These are phyloP conservation scores for Hippoglossus hippoglossus DNA, from an alignment of 2,797 vertebrate species.

Conservation along the genomic window DNA sequence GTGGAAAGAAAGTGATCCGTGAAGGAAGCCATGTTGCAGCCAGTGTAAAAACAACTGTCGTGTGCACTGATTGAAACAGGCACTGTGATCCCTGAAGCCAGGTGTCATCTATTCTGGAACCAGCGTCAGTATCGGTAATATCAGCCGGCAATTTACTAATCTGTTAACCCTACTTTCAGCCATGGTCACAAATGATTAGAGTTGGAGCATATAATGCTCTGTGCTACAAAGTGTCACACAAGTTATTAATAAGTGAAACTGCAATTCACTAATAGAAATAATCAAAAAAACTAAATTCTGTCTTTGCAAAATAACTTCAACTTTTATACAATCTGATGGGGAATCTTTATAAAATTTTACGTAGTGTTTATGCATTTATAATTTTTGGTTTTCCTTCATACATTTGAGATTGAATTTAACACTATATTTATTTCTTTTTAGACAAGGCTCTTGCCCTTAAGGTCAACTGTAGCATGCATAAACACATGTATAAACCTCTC, in stretches of 20 bases:
- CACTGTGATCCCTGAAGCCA: neutral
- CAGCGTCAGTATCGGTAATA: neutral
- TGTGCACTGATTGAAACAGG: neutral
- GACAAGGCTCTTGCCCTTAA: neutral
- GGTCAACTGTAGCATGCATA: constrained; percentile 18
- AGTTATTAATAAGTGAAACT: constrained; percentile 10
- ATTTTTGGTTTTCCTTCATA: neutral
- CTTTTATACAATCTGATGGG: constrained; percentile 5
- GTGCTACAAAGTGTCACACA: neutral
- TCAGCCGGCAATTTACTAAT: neutral
- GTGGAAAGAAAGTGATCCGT: constrained; percentile 5
- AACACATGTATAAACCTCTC: constrained; percentile 20
- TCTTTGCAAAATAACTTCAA: neutral
- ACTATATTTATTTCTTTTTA: constrained; percentile 30
- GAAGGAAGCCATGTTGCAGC: constrained; percentile 4
- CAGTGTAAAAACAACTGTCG: neutral
- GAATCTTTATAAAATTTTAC: neutral
- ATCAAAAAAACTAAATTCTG: neutral
- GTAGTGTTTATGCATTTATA: neutral
- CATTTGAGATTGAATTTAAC: constrained; percentile 7
- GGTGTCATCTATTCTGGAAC: constrained; percentile 3
- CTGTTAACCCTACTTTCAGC: neutral
- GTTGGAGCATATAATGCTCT: neutral
- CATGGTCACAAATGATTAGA: constrained; percentile 8
- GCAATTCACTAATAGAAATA: neutral